Evolutionary conservation across 2,888 invertebrate genomes (phyloP), one percentile per base, ranked within the genome.

Genomic region (Agrochola macilenta): DNA sequence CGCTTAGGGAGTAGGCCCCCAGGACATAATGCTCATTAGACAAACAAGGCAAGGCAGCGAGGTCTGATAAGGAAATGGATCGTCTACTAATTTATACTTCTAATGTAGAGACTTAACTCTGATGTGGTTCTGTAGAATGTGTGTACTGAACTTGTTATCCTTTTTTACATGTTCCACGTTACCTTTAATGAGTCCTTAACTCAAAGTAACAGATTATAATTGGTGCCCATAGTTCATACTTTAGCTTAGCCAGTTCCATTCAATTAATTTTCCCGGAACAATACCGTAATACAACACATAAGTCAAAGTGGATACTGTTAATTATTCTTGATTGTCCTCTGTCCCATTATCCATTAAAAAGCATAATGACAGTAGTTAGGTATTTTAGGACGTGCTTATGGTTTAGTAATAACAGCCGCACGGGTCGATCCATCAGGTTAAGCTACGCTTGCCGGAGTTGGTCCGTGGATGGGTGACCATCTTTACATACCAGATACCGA

Each of bases 251-350:
- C 52, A 35, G 26, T 58, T 17, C 26, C 30, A 58, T 81, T 72
- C 52, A 81, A 66, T 79, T 60, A 14, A 30, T 81, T 60, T 20
- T 5, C 35, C 12, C 35, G 9, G 14, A 60, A 78, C 78, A 78
- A 81, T 81, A 74, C 74, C 46, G 14, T 23, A 54, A 65, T 20
- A 49, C 49, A 64, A 73, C 72, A 39, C 26, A 17, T 39, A 76
- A n/a, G 9, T 5, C n/a, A 5, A 20, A 23, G 23, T 54, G n/a
- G 20, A 3, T 52, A 35, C 65, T 30, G 8, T 58, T 76, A 60
- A 60, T 43, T 23, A 68, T 54, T 54, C 14, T 66, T 60, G 43
- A 57, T n/a, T 76, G 54, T 9, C 7, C 5, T 46, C 0, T 64
- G 23, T 30, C 4, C 9, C 11, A 26, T 39, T 49, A 58, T n/a